These are phyloP conservation scores for Leptopilina myrica DNA, from an alignment of 2,888 invertebrate genomes.

Conservation along the genomic window DNA sequence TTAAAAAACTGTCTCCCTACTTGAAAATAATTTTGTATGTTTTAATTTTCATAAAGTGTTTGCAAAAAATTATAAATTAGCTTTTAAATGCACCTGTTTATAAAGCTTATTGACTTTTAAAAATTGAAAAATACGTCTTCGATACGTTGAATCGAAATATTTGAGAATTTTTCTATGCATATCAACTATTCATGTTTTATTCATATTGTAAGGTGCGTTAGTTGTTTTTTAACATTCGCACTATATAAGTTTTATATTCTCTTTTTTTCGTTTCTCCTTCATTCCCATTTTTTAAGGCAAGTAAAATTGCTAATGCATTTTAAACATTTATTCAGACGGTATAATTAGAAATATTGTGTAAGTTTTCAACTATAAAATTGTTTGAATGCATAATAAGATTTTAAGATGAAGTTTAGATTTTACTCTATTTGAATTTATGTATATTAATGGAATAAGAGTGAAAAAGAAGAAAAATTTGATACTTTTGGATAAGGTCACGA, in stretches of 20 bases:
- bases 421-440: slow-evolving; percentile 15
- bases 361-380: slow-evolving; percentile 3
- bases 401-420: slow-evolving; percentile 7
- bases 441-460: background rate
- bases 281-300: too few relatives aligned
- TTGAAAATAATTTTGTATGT: too few relatives aligned
- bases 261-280: too few relatives aligned
- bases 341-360: slow-evolving; percentile 15
- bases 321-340: slow-evolving; percentile 1
- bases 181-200: slow-evolving; percentile 1
- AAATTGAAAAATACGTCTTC: too few relatives aligned
- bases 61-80: too few relatives aligned
- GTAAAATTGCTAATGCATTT: slow-evolving; percentile 10
- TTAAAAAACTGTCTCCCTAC: too few relatives aligned
- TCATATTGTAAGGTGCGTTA: background rate
- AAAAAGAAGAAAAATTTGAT: background rate
- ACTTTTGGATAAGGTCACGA: background rate
- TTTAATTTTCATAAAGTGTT: too few relatives aligned
- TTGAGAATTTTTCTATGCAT: too few relatives aligned
- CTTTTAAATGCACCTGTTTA: too few relatives aligned
- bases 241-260: background rate
- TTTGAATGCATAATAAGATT: slow-evolving; percentile 12
- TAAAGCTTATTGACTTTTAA: too few relatives aligned
- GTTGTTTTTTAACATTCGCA: slow-evolving; percentile 2
- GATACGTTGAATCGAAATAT: too few relatives aligned